Evolutionary conservation across 2,113 vertebrate species (phyloP).

Genomic region (Alouatta palliata): DNA sequence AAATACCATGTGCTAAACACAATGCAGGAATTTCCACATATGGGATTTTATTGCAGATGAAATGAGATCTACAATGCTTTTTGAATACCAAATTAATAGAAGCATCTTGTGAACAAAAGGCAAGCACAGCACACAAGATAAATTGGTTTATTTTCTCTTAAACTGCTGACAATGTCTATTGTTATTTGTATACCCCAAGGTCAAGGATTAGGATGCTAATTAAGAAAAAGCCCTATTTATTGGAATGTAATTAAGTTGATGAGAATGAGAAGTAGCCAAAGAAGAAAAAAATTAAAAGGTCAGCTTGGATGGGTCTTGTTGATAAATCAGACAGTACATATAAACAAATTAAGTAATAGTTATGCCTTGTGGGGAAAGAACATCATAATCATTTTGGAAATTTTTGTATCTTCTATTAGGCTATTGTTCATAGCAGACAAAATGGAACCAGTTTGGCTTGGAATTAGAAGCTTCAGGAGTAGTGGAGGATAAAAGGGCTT

Average conservation of each 20-base stretch:
- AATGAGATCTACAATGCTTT: background rate
- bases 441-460: background rate
- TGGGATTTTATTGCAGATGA: background rate
- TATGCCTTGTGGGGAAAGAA: background rate
- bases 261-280: conserved; percentile 45
- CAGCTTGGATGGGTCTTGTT: background rate
- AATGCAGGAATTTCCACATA: background rate
- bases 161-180: background rate
- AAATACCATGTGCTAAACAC: background rate
- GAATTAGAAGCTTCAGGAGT: background rate
- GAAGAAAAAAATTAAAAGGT: conserved; percentile 19
- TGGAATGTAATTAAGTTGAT: conserved; percentile 37
- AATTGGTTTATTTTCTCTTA: background rate
- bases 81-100: background rate
- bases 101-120: background rate
- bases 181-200: background rate
- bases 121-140: background rate
- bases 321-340: background rate
- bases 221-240: conserved; percentile 25
- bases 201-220: conserved; percentile 46
- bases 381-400: background rate
- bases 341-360: background rate
- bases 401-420: background rate
- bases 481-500: background rate
- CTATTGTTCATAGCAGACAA: background rate